Percentiles rank a stretch among this genome's conserved stretches.
These are phyloP conservation scores for Idaea dimidiata DNA, from an alignment of 2,888 invertebrate genomes.

Conservation along the genomic window DNA sequence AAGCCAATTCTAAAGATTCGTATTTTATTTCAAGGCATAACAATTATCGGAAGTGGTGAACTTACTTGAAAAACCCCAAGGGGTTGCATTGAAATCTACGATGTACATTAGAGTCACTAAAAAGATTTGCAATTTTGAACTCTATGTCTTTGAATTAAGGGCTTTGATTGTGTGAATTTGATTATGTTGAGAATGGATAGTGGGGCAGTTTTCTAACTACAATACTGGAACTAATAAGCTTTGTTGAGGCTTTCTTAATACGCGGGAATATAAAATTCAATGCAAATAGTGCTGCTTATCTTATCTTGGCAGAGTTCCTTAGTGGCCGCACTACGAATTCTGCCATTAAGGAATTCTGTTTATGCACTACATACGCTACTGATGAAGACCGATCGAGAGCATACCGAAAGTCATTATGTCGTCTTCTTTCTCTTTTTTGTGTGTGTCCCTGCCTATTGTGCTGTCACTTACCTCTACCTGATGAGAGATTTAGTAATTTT, in stretches of 20 bases:
- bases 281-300: no score
- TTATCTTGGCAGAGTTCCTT: no score
- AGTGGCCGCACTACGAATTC: no score
- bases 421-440: no score
- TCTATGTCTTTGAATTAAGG: not conserved
- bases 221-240: not conserved
- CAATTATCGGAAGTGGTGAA: constrained; percentile 64
- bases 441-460: no score
- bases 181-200: not conserved
- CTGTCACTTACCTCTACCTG: no score
- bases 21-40: constrained; percentile 40
- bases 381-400: no score
- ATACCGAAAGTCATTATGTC: no score
- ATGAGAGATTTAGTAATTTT: no score
- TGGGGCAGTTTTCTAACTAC: not conserved
- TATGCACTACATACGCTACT: no score
- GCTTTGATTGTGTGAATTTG: not conserved
- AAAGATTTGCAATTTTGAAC: not conserved
- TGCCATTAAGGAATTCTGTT: no score
- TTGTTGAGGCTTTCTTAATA: not conserved
- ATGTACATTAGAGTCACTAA: not conserved
- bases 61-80: constrained; percentile 40
- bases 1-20: constrained; percentile 38
- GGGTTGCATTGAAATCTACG: constrained; percentile 39
- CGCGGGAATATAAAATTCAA: not conserved